Evolutionary conservation across 2,888 invertebrate species (phyloP).

Genomic region (Leucophenga maculata): DNA sequence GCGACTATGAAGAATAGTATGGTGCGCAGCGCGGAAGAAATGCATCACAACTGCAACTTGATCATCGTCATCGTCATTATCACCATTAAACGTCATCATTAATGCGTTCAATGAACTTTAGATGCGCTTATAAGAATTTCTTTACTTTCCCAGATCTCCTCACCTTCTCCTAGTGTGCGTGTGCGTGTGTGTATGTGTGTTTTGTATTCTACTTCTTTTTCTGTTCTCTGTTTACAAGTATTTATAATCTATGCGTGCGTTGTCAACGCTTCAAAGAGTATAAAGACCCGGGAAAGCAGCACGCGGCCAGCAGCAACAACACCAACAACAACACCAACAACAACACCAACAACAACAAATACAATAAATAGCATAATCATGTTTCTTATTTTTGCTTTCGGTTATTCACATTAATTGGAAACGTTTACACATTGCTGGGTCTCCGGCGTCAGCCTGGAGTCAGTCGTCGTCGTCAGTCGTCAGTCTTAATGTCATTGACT

Average conservation of each 20-base stretch:
- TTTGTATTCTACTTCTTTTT: not conserved
- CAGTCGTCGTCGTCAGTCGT: too few relatives aligned
- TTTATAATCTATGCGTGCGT: constrained; percentile 34
- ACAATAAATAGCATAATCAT: constrained; percentile 9
- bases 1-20: not conserved
- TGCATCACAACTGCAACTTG: not conserved
- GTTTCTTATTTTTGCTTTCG: constrained; percentile 1
- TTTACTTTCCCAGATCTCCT: not conserved
- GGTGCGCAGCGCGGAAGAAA: constrained; percentile 13
- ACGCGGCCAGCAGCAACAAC: constrained; percentile 23
- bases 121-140: constrained; percentile 15
- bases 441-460: too few relatives aligned
- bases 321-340: constrained; percentile 40
- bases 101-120: too few relatives aligned
- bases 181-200: constrained; percentile 13
- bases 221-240: constrained; percentile 36
- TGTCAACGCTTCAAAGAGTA: constrained; percentile 44
- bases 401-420: too few relatives aligned
- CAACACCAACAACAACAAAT: constrained; percentile 46
- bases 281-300: constrained; percentile 36
- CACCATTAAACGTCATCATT: too few relatives aligned
- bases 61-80: too few relatives aligned
- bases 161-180: not conserved
- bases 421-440: not conserved
- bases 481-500: too few relatives aligned